Conservation (phyloP, 2,797 vertebrate species). For the Mycteria americana region DNA sequence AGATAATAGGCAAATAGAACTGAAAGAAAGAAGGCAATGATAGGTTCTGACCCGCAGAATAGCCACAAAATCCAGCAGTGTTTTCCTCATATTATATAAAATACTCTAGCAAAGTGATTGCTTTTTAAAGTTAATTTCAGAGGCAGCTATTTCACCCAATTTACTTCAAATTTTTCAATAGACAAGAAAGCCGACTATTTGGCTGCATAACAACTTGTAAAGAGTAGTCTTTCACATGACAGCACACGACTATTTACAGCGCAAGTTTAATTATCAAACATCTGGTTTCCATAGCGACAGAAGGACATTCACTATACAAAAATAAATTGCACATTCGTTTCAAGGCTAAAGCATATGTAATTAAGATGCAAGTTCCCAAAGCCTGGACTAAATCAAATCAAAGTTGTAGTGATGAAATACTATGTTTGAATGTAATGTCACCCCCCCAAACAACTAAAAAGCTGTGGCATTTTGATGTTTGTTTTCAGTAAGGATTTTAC, state of each 20-base stretch:
- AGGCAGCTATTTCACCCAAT: neutral
- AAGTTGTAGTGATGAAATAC: neutral
- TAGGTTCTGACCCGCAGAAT: neutral
- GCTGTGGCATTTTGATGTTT: neutral
- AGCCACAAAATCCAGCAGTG: neutral
- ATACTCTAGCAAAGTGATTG: neutral
- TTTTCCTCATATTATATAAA: neutral
- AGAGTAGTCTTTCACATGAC: slow-evolving; percentile 1
- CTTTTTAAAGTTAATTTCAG: neutral
- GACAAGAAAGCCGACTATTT: neutral
- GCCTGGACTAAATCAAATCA: neutral
- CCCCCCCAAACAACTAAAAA: neutral
- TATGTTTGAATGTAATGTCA: neutral
- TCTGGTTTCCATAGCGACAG: slow-evolving; percentile 50
- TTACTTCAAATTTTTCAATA: neutral
- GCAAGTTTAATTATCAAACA: slow-evolving; percentile 23
- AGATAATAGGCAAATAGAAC: neutral
- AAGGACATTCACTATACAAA: neutral
- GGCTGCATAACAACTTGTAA: neutral
- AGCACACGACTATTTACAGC: neutral
- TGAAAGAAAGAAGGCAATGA: neutral
- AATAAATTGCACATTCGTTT: neutral
- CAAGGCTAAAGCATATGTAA: neutral
- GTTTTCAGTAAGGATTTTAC: neutral
- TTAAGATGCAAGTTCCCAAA: neutral